A percentile compares a stretch with the other conserved stretches of the same genome.
phyloP scores from a whole-genome alignment of 2,888 invertebrate species.

The Anarsia innoxiella region DNA sequence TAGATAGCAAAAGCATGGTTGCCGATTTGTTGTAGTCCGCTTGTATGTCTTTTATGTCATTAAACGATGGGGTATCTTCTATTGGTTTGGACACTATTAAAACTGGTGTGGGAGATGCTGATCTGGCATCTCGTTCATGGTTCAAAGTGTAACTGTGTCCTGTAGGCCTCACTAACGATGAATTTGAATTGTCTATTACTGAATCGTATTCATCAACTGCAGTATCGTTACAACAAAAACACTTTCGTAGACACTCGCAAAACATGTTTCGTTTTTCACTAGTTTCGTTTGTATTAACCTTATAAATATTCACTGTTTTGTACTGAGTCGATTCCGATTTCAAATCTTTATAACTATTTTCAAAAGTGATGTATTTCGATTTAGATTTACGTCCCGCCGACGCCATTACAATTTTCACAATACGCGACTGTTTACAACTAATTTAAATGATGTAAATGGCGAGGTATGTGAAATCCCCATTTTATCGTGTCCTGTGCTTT shows the following conservation, averaged over 20 bases:
- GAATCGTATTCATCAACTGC: conserved; percentile 28
- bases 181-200: conserved; percentile 38
- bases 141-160: conserved; percentile 50
- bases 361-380: conserved; percentile 42
- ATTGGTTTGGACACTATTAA: conserved; percentile 28
- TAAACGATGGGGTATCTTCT: conserved; percentile 27
- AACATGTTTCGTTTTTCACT: conserved; percentile 30
- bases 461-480: conserved; percentile 48
- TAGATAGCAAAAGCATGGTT: conserved; percentile 41
- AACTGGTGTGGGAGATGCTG: conserved; percentile 20
- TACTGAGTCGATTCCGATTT: conserved; percentile 30
- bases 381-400: conserved; percentile 34
- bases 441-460: conserved; percentile 36
- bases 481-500: conserved; percentile 59
- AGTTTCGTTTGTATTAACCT: conserved; percentile 22
- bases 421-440: conserved; percentile 38
- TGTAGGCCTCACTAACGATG: conserved; percentile 43
- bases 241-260: conserved; percentile 31
- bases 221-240: conserved; percentile 43
- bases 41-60: conserved; percentile 31
- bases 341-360: conserved; percentile 29
- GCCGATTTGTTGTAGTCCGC: conserved; percentile 43
- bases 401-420: conserved; percentile 20
- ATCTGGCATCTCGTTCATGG: conserved; percentile 21
- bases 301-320: conserved; percentile 49